These are phyloP conservation scores for Rattus rattus DNA, from an alignment of 2,113 vertebrate genomes.

Conservation along the genomic window DNA sequence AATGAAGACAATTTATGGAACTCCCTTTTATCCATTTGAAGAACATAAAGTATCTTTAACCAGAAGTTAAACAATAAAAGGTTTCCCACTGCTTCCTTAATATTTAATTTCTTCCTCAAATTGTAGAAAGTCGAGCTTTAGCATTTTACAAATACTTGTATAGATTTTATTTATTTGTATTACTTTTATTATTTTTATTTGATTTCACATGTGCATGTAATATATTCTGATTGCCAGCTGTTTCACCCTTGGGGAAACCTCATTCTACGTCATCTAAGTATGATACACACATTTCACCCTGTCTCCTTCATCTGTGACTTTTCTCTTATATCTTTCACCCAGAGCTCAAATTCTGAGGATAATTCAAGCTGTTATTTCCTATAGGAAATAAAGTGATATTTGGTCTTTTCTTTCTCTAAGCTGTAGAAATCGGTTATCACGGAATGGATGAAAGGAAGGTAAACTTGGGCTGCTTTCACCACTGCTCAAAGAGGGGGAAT, in stretches of 20 bases:
- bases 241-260: not conserved
- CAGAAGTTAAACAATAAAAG: not conserved
- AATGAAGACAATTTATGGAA: not conserved
- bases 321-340: slow-evolving; percentile 29
- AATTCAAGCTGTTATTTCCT: slow-evolving; percentile 11
- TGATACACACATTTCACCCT: not conserved
- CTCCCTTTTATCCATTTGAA: not conserved
- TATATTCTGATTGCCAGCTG: not conserved
- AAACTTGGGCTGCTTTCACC: not conserved
- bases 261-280: not conserved
- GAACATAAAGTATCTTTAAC: not conserved
- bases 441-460: not conserved
- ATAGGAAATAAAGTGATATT: not conserved
- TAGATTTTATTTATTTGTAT: not conserved
- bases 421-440: not conserved
- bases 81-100: not conserved
- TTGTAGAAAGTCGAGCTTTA: not conserved
- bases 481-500: not conserved
- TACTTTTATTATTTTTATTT: not conserved
- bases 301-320: not conserved
- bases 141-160: not conserved
- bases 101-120: slow-evolving; percentile 4
- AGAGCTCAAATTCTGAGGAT: slow-evolving; percentile 3
- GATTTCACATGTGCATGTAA: not conserved
- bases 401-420: not conserved